Evolutionary conservation across 1,140 invertebrate species (phyloP), one percentile per base, ranked within the genome.

Genomic region (Lepidurus apus): DNA sequence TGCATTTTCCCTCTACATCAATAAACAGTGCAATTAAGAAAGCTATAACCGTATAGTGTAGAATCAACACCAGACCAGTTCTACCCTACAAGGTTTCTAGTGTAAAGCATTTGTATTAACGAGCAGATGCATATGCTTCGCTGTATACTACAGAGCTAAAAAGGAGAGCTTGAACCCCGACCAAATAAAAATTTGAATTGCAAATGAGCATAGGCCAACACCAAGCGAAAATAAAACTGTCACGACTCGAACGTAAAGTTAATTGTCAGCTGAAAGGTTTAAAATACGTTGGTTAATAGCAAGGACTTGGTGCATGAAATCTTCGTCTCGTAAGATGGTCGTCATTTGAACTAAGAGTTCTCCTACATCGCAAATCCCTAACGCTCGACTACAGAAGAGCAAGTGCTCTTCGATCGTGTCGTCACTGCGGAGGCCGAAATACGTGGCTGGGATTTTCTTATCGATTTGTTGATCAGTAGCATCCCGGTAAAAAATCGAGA

Each of bases 401-500:
- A 94, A 87, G 80, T 89, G 88, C 78, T 89, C 87, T 3, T 89
- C 85, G 78, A 89, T 80, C 24, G 43, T 75, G 4, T 80, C 75
- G 53, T 76, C 80, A 77, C 21, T 78, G 21, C n/a, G 17, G 17
- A 44, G 42, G 13, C 34, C 75, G 81, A 93, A 92, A 42, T 88
- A 88, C 26, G 87, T 88, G 80, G 93, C 93, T 80, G 88, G 89
- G 73, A 92, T 85, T 84, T 93, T 93, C 65, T 90, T 85, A 79
- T 90, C 88, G 80, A 89, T 89, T 81, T 92, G 91, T 13, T 76
- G 42, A 10, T 88, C 90, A 78, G 86, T 87, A 81, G 85, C 87
- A 24, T 89, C 87, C 81, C 93, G 90, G 83, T 93, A 93, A 86
- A 95, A 95, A 81, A 95, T 88, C 21, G 92, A 93, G 82, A 94